Percentiles rank a stretch among this genome's conserved stretches.
phyloP scores from a whole-genome alignment of 2,888 invertebrate genomes.

The Himalopsyche anomala region DNA sequence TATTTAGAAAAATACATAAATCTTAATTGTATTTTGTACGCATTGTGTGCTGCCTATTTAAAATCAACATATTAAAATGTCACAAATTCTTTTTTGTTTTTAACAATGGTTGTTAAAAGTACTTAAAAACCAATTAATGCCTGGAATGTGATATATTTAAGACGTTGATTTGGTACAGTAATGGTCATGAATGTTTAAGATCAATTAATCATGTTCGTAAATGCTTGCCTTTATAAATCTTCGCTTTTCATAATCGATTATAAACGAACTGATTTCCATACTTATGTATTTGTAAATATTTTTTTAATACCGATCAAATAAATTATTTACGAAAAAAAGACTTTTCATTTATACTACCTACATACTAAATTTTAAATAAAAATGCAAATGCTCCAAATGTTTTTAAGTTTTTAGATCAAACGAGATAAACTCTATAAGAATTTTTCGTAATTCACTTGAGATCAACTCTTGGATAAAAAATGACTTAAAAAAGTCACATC shows the following conservation, averaged over 20 bases:
- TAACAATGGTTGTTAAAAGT: not conserved
- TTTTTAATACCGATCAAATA: constrained; percentile 50
- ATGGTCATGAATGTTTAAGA: constrained; percentile 28
- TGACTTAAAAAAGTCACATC: no score
- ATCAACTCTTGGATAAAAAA: no score
- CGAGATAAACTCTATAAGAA: no score
- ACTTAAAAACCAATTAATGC: not conserved
- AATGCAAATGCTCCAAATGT: no score
- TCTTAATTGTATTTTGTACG: not conserved
- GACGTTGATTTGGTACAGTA: not conserved
- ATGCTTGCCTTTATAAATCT: constrained; percentile 13
- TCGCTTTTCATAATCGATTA: constrained; percentile 38
- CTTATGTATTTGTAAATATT: constrained; percentile 49
- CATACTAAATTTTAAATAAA: no score
- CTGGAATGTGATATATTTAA: not conserved
- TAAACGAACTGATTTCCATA: constrained; percentile 21
- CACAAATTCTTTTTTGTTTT: not conserved
- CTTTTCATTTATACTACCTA: not conserved
- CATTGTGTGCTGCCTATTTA: not conserved
- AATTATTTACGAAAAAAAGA: constrained; percentile 49
- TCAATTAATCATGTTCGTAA: constrained; percentile 28
- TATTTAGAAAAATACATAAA: constrained; percentile 14
- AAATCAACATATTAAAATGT: not conserved
- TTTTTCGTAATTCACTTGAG: no score
- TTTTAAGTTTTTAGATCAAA: no score